These are phyloP conservation scores for Sinocyclocheilus maitianheensis DNA, from an alignment of 2,113 vertebrate species.

Conservation along the genomic window DNA sequence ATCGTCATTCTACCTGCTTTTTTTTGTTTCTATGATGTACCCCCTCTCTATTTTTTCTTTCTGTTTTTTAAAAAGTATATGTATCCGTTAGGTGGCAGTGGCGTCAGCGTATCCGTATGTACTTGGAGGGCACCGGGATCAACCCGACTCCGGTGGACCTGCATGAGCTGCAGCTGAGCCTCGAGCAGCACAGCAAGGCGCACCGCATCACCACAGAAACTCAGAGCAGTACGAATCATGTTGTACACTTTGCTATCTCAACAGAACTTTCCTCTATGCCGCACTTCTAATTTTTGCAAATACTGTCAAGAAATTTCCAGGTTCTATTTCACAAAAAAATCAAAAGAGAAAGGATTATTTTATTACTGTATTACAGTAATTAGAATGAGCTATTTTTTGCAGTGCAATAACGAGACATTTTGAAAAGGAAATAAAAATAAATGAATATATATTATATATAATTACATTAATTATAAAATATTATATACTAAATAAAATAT, in stretches of 20 bases:
- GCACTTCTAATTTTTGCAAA: neutral
- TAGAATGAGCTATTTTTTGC: neutral
- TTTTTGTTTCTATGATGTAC: neutral
- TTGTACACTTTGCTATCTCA: neutral
- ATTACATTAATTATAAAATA: neutral
- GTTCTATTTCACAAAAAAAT: neutral
- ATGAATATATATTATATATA: too few species aligned
- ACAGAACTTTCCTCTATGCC: neutral
- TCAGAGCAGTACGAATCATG: constrained; percentile 60
- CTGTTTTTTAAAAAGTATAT: neutral
- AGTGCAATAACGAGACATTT: too few species aligned
- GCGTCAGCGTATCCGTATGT: constrained; percentile 90
- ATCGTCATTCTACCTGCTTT: too few species aligned
- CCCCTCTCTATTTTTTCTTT: neutral
- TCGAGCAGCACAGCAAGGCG: constrained; percentile 89
- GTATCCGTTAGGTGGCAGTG: constrained; percentile 85
- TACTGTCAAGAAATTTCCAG: neutral
- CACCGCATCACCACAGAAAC: constrained; percentile 77
- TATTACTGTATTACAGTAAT: neutral
- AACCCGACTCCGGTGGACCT: constrained; percentile 90
- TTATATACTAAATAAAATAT: neutral
- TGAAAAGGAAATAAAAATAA: too few species aligned
- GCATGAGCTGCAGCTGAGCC: constrained; percentile 93
- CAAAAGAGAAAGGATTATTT: neutral
- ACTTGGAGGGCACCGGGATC: constrained; percentile 93